Percentiles rank a stretch among this genome's conserved stretches.
phyloP scores from a whole-genome alignment of 2,888 invertebrate species.

The Drosophila kuntzei region DNA sequence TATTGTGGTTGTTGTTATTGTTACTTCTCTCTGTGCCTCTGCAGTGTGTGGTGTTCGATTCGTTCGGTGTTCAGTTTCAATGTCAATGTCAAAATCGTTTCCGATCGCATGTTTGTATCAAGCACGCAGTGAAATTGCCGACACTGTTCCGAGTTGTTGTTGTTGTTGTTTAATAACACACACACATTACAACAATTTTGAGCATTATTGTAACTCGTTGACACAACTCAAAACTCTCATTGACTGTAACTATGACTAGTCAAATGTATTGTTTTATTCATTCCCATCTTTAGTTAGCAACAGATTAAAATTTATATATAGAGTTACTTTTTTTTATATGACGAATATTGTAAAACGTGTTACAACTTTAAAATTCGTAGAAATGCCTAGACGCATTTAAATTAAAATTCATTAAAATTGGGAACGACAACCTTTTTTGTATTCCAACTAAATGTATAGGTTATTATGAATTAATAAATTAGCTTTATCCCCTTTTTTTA shows the following conservation, averaged over 20 bases:
- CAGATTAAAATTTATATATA: background rate
- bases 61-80: constrained; percentile 62
- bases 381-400: background rate
- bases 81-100: constrained; percentile 75
- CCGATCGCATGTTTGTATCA: constrained; percentile 67
- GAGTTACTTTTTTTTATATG: background rate
- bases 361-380: too few relatives aligned
- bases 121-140: constrained; percentile 62
- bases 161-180: constrained; percentile 23
- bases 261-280: background rate
- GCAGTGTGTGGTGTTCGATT: constrained; percentile 20
- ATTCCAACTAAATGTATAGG: background rate
- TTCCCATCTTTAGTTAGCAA: background rate
- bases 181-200: constrained; percentile 1
- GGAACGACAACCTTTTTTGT: too few relatives aligned
- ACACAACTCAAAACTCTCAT: background rate
- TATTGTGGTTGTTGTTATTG: constrained; percentile 10
- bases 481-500: too few relatives aligned
- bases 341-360: background rate
- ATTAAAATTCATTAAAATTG: background rate
- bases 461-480: too few relatives aligned
- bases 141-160: constrained; percentile 13
- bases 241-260: background rate
- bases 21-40: constrained; percentile 6
- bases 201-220: background rate